Conservation (phyloP, 2,113 vertebrate species). For the Picathartes gymnocephalus region DNA sequence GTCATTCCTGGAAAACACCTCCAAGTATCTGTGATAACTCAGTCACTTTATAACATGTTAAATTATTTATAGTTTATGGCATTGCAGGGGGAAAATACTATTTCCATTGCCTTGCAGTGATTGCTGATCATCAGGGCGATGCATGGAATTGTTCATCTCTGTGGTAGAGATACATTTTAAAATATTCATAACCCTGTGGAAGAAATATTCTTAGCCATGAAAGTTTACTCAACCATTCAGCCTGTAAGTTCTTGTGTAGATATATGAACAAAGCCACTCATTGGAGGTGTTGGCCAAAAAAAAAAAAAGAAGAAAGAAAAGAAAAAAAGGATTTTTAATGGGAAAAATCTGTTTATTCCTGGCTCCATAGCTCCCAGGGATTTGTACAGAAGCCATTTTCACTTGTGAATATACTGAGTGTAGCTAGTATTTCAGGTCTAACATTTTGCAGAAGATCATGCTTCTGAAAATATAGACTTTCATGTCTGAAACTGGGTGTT, state of each 20-base stretch:
- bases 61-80: conserved; percentile 1
- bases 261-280: neutral
- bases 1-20: neutral
- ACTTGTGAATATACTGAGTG: neutral
- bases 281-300: neutral
- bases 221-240: neutral
- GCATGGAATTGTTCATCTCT: neutral
- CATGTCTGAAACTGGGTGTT: neutral
- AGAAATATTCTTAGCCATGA: neutral
- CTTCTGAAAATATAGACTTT: neutral
- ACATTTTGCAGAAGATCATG: neutral
- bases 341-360: neutral
- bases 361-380: neutral
- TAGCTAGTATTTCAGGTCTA: neutral
- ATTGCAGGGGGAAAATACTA: neutral
- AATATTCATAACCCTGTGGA: conserved; percentile 4
- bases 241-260: neutral
- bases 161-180: conserved; percentile 3
- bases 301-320: too few relatives aligned
- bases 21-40: neutral
- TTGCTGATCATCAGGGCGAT: neutral
- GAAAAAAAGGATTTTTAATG: neutral
- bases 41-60: neutral
- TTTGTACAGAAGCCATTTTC: neutral
- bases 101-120: neutral